Percentiles rank a stretch among this genome's conserved stretches.
Conservation (phyloP, 2,113 vertebrate species). For the Microcebus murinus region DNA sequence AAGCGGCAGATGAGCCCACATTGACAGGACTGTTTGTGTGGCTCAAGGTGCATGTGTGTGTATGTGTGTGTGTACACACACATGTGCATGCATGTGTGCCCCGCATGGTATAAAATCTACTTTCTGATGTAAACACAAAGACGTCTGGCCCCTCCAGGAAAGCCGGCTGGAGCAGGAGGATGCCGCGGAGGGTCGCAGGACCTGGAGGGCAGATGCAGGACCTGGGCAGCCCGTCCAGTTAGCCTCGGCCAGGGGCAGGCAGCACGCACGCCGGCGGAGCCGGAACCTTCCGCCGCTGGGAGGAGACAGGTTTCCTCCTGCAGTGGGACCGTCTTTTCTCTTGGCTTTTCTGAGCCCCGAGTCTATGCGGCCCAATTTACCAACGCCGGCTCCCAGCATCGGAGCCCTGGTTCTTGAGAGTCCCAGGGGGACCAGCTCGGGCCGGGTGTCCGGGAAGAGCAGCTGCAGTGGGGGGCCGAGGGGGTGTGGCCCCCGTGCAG, state of each 20-base stretch:
- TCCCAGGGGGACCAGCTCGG: neutral
- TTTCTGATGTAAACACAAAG: neutral
- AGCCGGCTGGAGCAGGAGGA: no score
- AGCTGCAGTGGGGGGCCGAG: neutral
- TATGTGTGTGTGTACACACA: neutral
- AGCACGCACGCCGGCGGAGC: neutral
- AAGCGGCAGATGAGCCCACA: no score
- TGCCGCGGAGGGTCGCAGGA: fast-evolving
- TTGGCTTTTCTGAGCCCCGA: neutral
- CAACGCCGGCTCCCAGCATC: no score
- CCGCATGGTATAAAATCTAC: neutral
- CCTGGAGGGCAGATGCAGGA: neutral
- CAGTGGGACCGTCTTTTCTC: neutral
- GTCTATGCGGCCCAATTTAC: neutral
- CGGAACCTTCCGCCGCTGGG: neutral
- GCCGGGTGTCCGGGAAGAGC: neutral
- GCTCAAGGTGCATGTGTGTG: no score
- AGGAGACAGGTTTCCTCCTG: neutral
- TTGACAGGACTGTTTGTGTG: neutral
- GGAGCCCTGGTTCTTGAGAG: neutral
- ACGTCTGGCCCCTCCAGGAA: neutral
- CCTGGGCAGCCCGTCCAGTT: fast-evolving
- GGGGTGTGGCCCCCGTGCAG: neutral
- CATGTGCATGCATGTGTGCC: neutral
- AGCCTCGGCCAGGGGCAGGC: neutral